These are phyloP conservation scores for Zaprionus lineosus DNA, from an alignment of 2,888 invertebrate species.

Conservation along the genomic window DNA sequence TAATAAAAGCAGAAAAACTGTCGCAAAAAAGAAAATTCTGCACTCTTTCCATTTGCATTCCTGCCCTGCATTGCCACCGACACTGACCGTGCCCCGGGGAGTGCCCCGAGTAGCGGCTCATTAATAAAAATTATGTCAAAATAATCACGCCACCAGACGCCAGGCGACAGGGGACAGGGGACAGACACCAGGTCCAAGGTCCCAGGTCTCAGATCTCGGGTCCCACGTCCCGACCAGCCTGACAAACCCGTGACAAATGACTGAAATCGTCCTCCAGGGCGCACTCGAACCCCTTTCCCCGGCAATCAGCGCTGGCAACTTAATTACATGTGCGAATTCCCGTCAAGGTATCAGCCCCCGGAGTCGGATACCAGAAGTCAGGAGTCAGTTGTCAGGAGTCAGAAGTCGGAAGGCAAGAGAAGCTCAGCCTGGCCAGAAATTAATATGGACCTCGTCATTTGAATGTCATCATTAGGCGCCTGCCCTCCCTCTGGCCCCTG, in stretches of 20 bases:
- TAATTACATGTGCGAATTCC: slow-evolving; percentile 50
- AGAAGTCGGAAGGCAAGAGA: not conserved
- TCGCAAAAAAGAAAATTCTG: slow-evolving; percentile 46
- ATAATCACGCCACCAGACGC: slow-evolving; percentile 68
- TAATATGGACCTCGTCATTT: no score
- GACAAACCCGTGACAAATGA: slow-evolving; percentile 57
- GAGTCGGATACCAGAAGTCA: not conserved
- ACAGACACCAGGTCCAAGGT: no score
- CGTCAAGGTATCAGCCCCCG: slow-evolving; percentile 11
- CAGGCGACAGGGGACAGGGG: no score
- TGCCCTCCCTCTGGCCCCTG: not conserved
- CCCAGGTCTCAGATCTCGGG: no score
- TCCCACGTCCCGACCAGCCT: no score
- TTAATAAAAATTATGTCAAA: slow-evolving; percentile 79
- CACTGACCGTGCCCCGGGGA: slow-evolving; percentile 32
- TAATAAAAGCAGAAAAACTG: slow-evolving; percentile 66
- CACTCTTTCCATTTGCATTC: not conserved
- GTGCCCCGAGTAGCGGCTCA: slow-evolving; percentile 35
- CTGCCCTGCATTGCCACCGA: not conserved
- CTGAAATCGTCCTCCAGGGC: slow-evolving; percentile 41
- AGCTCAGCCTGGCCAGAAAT: no score
- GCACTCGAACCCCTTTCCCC: slow-evolving; percentile 49
- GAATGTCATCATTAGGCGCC: slow-evolving; percentile 74
- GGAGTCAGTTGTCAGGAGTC: not conserved
- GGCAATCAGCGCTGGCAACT: slow-evolving; percentile 12